These are phyloP conservation scores for Salvelinus alpinus DNA, from an alignment of 2,113 vertebrate genomes.

Conservation along the genomic window DNA sequence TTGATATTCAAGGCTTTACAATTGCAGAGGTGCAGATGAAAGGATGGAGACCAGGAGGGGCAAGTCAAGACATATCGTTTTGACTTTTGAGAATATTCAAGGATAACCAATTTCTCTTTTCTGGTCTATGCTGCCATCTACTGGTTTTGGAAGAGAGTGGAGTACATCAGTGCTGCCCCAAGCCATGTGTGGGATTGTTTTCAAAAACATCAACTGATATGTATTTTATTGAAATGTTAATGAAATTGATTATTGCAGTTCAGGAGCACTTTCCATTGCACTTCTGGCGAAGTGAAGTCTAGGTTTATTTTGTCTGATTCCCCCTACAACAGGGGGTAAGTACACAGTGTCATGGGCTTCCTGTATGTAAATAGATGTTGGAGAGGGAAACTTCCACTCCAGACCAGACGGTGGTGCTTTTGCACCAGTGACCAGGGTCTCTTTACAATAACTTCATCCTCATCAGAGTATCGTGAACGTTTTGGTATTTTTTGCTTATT, in stretches of 20 bases:
- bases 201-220: conserved; percentile 71
- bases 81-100: neutral
- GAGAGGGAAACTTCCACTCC: conserved; percentile 15
- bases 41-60: neutral
- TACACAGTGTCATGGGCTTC: neutral
- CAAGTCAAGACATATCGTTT: conserved; percentile 53
- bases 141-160: conserved; percentile 26
- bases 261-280: no score
- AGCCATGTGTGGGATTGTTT: conserved; percentile 40
- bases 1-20: neutral
- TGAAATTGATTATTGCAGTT: no score
- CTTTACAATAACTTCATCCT: no score
- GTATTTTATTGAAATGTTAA: conserved; percentile 80
- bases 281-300: no score
- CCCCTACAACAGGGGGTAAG: neutral
- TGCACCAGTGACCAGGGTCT: conserved; percentile 27
- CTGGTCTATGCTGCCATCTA: conserved; percentile 65
- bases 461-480: no score
- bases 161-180: neutral
- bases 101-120: neutral
- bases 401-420: conserved; percentile 63
- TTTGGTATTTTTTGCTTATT: no score
- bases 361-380: neutral
- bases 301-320: neutral
- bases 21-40: neutral